phyloP scores from a whole-genome alignment of 2,797 vertebrate genomes.

The Ambastaia sidthimunki region DNA sequence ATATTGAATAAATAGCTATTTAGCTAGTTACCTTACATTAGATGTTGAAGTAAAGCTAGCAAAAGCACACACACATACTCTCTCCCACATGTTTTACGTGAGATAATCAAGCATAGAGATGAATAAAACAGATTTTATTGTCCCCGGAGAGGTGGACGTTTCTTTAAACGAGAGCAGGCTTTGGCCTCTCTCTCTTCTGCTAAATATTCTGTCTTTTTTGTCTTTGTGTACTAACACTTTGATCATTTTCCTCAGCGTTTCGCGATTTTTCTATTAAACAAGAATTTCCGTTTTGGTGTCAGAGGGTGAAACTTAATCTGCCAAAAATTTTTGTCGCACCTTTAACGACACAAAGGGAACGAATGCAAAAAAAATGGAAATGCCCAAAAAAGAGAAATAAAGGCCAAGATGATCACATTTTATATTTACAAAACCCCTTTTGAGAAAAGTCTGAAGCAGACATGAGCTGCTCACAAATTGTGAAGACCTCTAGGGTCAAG shows the following conservation, averaged over 20 bases:
- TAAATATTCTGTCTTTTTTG: conserved; percentile 43
- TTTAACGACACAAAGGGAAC: conserved; percentile 9
- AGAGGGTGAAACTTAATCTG: conserved; percentile 37
- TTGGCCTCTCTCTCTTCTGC: conserved; percentile 40
- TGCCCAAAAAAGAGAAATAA: conserved; percentile 37
- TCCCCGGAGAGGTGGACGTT: conserved; percentile 32
- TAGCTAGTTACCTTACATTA: not conserved
- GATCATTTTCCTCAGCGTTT: conserved; percentile 46
- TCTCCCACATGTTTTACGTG: not conserved
- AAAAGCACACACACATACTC: not conserved
- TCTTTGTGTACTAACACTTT: conserved; percentile 39
- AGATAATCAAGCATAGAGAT: conserved; percentile 39
- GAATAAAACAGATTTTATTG: conserved; percentile 11
- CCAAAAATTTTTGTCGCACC: conserved; percentile 45
- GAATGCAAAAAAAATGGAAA: not conserved
- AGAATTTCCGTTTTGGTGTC: conserved; percentile 57
- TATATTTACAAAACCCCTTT: conserved; percentile 68
- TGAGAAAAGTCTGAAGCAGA: conserved; percentile 71
- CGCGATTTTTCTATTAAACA: conserved; percentile 56
- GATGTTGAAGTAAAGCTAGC: not conserved
- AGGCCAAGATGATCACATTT: conserved; percentile 56
- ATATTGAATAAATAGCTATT: not conserved
- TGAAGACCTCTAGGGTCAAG: conserved; percentile 87
- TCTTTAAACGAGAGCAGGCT: conserved; percentile 42
- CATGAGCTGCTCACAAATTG: conserved; percentile 82